Evolutionary conservation across 2,888 invertebrate species (phyloP).

Genomic region (Willowsia nigromaculata): DNA sequence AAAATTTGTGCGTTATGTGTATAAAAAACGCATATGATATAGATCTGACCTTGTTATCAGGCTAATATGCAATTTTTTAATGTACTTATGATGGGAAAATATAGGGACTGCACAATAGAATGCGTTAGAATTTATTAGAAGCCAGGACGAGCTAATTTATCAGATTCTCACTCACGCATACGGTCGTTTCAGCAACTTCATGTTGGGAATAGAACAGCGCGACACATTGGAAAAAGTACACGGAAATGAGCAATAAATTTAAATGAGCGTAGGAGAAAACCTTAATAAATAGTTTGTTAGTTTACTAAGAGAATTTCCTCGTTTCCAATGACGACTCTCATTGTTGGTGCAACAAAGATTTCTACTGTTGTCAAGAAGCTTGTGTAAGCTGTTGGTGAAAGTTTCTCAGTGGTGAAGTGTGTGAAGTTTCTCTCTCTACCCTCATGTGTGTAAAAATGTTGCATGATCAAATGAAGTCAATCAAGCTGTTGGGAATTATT

Average conservation of each 20-base stretch:
- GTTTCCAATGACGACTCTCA: too few relatives aligned
- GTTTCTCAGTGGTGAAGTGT: neutral
- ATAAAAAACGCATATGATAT: neutral
- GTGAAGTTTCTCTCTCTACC: neutral
- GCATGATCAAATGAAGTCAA: constrained; percentile 77
- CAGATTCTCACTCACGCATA: constrained; percentile 30
- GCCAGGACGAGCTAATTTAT: constrained; percentile 21
- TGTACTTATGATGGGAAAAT: neutral
- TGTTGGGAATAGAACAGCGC: neutral
- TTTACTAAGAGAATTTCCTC: too few relatives aligned
- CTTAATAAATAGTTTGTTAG: neutral
- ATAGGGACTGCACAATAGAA: too few relatives aligned
- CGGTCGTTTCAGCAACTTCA: neutral
- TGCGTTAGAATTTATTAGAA: neutral
- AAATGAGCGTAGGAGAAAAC: too few relatives aligned
- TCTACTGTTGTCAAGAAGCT: neutral
- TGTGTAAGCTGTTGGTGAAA: neutral
- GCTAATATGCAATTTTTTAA: neutral
- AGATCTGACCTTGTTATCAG: constrained; percentile 4
- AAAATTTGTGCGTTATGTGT: neutral
- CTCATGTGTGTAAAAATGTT: constrained; percentile 59
- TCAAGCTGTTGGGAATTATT: constrained; percentile 76
- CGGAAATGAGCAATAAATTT: constrained; percentile 5
- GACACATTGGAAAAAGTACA: neutral
- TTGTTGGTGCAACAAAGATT: neutral